Percentiles rank a stretch among this genome's conserved stretches.
phyloP scores from a whole-genome alignment of 1,140 invertebrate species.

The Druon quercuslanigerum region DNA sequence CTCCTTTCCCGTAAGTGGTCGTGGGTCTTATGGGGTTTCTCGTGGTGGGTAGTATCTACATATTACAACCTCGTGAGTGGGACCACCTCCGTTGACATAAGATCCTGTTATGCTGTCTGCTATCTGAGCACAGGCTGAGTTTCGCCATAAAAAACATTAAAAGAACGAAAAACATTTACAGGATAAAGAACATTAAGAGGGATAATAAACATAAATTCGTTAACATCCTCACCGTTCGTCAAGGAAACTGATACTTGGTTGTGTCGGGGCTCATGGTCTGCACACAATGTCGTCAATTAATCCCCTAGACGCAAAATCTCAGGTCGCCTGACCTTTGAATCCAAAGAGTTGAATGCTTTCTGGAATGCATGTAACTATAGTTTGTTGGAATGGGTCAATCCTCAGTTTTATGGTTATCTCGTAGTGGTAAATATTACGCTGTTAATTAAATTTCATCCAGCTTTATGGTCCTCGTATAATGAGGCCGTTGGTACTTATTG shows the following conservation, averaged over 20 bases:
- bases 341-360: too few species aligned
- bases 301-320: background rate
- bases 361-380: too few species aligned
- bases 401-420: background rate
- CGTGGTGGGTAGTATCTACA: constrained; percentile 61
- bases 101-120: constrained; percentile 66
- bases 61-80: constrained; percentile 60
- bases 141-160: constrained; percentile 61
- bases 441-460: constrained; percentile 11
- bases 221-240: constrained; percentile 28
- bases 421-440: background rate
- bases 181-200: background rate
- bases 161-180: constrained; percentile 50
- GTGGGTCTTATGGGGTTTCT: constrained; percentile 61
- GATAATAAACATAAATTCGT: constrained; percentile 57
- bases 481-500: too few species aligned
- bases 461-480: too few species aligned
- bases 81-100: constrained; percentile 66
- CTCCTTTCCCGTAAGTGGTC: constrained; percentile 59
- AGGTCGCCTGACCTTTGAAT: too few species aligned
- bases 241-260: background rate
- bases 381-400: too few species aligned
- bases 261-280: too few species aligned
- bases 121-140: constrained; percentile 58
- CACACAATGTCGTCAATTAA: background rate